Conservation (phyloP, 1,140 invertebrate species). For the Penaeus japonicus region DNA sequence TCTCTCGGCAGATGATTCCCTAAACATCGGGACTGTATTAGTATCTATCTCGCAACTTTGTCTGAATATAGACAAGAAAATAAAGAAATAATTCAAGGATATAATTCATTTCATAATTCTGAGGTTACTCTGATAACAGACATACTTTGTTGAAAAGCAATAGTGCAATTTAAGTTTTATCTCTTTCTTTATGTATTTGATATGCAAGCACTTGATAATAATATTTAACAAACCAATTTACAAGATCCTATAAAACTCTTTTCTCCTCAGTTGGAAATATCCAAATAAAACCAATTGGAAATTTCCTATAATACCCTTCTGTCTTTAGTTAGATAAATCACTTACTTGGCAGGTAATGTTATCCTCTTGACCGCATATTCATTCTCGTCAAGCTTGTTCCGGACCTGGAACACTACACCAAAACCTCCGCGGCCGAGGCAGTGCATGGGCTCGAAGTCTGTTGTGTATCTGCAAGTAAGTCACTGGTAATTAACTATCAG, state of each 20-base stretch:
- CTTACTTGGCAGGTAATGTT: constrained; percentile 81
- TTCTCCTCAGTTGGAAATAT: too few species aligned
- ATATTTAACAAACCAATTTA: too few species aligned
- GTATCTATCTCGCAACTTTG: too few species aligned
- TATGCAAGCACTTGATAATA: too few species aligned
- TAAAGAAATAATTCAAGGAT: too few species aligned
- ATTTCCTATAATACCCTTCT: neutral
- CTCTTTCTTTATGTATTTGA: too few species aligned
- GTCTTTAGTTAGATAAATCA: neutral
- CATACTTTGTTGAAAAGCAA: too few species aligned
- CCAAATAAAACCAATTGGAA: too few species aligned
- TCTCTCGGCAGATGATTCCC: constrained; percentile 78
- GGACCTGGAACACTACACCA: constrained; percentile 95
- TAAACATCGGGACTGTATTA: constrained; percentile 62
- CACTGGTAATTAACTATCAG: neutral
- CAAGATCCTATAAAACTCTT: constrained; percentile 20
- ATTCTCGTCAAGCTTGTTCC: constrained; percentile 93
- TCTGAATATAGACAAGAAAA: too few species aligned
- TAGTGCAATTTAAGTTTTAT: too few species aligned
- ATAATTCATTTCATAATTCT: too few species aligned
- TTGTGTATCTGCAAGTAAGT: constrained; percentile 75
- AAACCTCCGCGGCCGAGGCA: constrained; percentile 94
- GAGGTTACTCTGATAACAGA: too few species aligned
- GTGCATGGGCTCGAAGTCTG: constrained; percentile 85
- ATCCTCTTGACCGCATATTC: constrained; percentile 96